Base-by-base conservation (phyloP, 1,140 invertebrate species). In the Heliconius hermathena region DNA sequence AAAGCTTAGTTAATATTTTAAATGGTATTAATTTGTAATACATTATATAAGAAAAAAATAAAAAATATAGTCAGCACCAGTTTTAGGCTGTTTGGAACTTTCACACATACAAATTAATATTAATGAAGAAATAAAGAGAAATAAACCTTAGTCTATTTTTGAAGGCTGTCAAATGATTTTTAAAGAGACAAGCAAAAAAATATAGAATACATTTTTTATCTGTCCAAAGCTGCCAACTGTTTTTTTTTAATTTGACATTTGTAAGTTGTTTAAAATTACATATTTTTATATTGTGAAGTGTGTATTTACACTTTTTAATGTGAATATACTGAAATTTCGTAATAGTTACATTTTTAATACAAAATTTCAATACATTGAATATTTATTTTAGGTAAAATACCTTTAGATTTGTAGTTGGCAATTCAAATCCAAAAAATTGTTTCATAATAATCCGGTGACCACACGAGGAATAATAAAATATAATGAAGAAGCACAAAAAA, bases 1-100 rank as follows among this genome's bases (percentile, higher is more conserved):
- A 90, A 91, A 88, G 86, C 88, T 89, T 86, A 86, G 81, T 82
- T 82, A 85, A 83, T 75, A 74, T 72, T 76, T 77, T 52, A 76
- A 80, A 77, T 75, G 75, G 76, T 77, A 70, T 60, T 57, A 54
- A 76, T 76, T 72, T 29, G 33, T 75, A 26, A 71, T 71, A 54
- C 77, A 73, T 78, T 71, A 46, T 60, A 54, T 22, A 26, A 74
- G 20, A 57, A 60, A 74, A 66, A 66, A 22, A 57, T 3, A 16
- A 26, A 66, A 26, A 29, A 66, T 66, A 3, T 29, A 66, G 11
- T 66, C 26, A 76, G 57, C 57, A 76, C 74, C 74, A 70, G 36
- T 57, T 46, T 76, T 29, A 76, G 74, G 74, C 66, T 70, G 41
- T 76, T 76, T 76, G 74, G 74, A 76, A 76, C 74, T 70, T 38